phyloP scores from a whole-genome alignment of 2,113 vertebrate species.

The Scomber japonicus region DNA sequence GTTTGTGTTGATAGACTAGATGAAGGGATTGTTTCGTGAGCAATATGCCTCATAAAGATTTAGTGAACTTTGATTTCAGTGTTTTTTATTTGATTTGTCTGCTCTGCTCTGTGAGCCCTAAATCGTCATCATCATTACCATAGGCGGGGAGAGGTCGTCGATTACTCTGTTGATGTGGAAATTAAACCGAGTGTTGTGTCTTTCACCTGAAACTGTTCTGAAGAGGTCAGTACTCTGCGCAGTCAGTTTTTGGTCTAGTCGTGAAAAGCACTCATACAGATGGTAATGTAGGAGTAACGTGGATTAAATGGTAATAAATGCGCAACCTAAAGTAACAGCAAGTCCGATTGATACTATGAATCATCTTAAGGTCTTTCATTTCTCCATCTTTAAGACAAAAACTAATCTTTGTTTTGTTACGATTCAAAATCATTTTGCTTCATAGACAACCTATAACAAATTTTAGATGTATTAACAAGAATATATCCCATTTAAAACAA shows the following conservation, averaged over 20 bases:
- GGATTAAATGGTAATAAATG: neutral
- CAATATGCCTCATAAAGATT: conserved; percentile 85
- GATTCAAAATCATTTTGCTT: too few species aligned
- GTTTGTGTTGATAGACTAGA: conserved; percentile 93
- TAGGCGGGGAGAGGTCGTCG: too few species aligned
- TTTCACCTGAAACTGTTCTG: conserved; percentile 53
- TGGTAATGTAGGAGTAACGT: neutral
- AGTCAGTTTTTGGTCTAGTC: neutral
- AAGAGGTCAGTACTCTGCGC: neutral
- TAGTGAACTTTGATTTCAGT: conserved; percentile 62
- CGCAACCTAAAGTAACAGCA: too few species aligned
- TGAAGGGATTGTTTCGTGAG: conserved; percentile 89
- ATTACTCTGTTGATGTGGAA: conserved; percentile 37
- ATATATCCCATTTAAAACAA: too few species aligned
- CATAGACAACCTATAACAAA: too few species aligned
- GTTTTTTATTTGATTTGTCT: conserved; percentile 54
- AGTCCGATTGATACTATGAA: too few species aligned
- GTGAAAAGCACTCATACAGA: conserved; percentile 19
- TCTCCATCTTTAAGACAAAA: too few species aligned
- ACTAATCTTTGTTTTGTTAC: too few species aligned
- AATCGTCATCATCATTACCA: neutral
- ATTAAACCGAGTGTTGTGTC: neutral
- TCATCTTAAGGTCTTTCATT: too few species aligned
- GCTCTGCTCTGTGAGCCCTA: neutral
- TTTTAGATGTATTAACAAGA: too few species aligned